Conservation (phyloP, 1,140 invertebrate species). For the Phthorimaea operculella region DNA sequence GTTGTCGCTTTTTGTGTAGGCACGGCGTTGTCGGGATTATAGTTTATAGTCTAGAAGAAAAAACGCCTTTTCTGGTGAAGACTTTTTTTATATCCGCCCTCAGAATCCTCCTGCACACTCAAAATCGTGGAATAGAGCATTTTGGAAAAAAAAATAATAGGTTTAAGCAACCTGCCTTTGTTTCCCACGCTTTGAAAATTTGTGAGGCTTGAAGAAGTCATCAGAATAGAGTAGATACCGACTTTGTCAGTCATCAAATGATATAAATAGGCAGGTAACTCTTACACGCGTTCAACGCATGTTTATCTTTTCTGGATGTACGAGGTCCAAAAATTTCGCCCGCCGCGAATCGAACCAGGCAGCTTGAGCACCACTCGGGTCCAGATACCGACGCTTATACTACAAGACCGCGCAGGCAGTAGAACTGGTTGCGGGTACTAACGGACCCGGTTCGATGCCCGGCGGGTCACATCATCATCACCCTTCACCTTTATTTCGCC, state of each 20-base stretch:
- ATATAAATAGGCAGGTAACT: too few relatives aligned
- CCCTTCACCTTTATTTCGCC: too few relatives aligned
- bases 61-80: constrained; percentile 20
- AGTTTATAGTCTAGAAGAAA: constrained; percentile 25
- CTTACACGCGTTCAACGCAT: too few relatives aligned
- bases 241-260: too few relatives aligned
- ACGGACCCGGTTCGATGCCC: constrained; percentile 29
- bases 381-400: too few relatives aligned
- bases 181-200: neutral
- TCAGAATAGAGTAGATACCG: too few relatives aligned
- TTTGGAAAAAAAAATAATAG: neutral
- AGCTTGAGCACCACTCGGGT: too few relatives aligned
- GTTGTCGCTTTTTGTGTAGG: constrained; percentile 25
- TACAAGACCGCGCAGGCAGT: neutral
- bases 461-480: too few relatives aligned
- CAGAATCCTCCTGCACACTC: neutral
- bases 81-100: constrained; percentile 9
- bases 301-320: too few relatives aligned
- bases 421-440: constrained; percentile 10
- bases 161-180: neutral
- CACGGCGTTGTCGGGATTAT: neutral
- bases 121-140: neutral
- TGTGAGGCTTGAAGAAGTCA: too few relatives aligned
- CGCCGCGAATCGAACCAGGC: too few relatives aligned
- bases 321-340: too few relatives aligned